These are phyloP conservation scores for Ammospiza caudacuta DNA, from an alignment of 2,113 vertebrate genomes.

Conservation along the genomic window DNA sequence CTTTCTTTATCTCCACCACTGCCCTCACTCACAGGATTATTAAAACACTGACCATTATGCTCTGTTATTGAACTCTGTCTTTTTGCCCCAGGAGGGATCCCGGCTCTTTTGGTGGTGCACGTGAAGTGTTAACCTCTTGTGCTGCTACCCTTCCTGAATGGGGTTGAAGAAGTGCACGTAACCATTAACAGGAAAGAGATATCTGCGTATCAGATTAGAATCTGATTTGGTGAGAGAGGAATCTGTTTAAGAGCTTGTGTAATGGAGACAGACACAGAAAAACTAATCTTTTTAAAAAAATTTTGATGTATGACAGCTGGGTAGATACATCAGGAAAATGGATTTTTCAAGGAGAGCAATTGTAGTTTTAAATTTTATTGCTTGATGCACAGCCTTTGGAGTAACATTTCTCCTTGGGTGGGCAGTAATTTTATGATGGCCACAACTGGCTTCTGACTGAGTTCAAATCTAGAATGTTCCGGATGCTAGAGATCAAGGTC, in stretches of 20 bases:
- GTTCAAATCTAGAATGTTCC: not conserved
- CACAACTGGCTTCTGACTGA: slow-evolving; percentile 2
- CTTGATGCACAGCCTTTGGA: not conserved
- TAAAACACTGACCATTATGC: not conserved
- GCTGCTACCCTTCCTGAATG: not conserved
- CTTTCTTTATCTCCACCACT: not conserved
- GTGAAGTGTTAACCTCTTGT: not conserved
- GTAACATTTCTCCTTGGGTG: not conserved
- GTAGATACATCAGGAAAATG: not conserved
- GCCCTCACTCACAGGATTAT: not conserved
- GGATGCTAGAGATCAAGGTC: not conserved
- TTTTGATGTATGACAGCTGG: not conserved
- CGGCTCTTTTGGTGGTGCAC: not conserved
- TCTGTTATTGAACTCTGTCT: not conserved
- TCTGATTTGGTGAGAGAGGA: not conserved
- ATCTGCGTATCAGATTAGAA: not conserved
- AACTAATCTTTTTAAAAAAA: accelerated
- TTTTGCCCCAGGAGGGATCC: not conserved
- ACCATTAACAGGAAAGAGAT: not conserved
- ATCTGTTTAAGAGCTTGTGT: not conserved
- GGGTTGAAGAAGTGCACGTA: not conserved
- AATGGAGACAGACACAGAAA: not conserved
- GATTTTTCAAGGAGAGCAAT: not conserved
- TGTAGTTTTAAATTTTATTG: slow-evolving; percentile 10
- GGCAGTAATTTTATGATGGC: not conserved